Conservation (phyloP, 2,113 vertebrate genomes). For the Oncorhynchus masou region DNA sequence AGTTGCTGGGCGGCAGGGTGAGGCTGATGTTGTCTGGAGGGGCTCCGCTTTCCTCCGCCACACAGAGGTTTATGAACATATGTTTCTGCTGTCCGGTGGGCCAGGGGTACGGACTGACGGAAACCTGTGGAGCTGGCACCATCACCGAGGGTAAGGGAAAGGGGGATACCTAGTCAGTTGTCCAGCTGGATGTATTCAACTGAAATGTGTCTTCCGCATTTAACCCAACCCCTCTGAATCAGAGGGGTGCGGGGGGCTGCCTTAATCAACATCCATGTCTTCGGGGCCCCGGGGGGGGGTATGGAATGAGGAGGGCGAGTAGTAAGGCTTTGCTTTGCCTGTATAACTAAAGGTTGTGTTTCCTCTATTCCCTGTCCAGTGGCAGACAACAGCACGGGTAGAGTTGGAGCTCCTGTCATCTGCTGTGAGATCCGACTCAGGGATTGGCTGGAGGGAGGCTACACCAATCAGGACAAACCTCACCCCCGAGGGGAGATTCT, state of each 20-base stretch:
- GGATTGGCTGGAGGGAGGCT: slow-evolving; percentile 96
- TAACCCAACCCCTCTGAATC: too few species aligned
- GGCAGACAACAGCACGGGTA: slow-evolving; percentile 83
- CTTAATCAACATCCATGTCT: neutral
- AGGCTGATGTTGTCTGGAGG: slow-evolving; percentile 95
- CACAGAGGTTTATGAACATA: slow-evolving; percentile 96
- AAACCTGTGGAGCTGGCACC: slow-evolving; percentile 93
- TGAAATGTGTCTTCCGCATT: too few species aligned
- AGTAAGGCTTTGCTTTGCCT: neutral
- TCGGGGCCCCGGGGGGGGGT: too few species aligned
- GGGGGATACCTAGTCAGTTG: neutral
- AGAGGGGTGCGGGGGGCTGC: neutral
- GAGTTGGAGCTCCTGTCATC: slow-evolving; percentile 92
- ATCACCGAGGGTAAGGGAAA: slow-evolving; percentile 85
- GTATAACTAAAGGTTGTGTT: neutral
- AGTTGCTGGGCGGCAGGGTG: slow-evolving; percentile 86
- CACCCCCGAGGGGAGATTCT: slow-evolving; percentile 93
- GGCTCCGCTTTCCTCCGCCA: slow-evolving; percentile 88
- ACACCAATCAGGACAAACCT: slow-evolving; percentile 87
- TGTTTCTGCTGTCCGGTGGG: slow-evolving; percentile 96
- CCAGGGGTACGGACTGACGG: slow-evolving; percentile 94
- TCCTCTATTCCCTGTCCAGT: slow-evolving; percentile 44
- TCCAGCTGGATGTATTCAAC: too few species aligned
- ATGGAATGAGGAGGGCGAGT: neutral
- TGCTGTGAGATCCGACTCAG: slow-evolving; percentile 91